These are phyloP conservation scores for Oedothorax gibbosus DNA, from an alignment of 1,140 invertebrate genomes.

Conservation along the genomic window DNA sequence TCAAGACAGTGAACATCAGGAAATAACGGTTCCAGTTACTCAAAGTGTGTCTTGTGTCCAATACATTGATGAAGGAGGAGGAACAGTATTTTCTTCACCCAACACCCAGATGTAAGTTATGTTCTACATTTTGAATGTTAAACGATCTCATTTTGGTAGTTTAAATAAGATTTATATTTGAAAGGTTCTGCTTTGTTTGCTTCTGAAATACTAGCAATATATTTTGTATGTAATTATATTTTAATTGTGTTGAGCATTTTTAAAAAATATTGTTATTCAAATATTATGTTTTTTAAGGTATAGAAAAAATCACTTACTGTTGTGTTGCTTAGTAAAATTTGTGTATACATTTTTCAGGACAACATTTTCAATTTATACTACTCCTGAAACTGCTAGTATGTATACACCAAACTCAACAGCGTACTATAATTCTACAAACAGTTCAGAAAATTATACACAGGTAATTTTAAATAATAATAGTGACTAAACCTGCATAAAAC, in stretches of 20 bases:
- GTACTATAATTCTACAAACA: conserved; percentile 51
- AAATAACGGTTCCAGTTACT: conserved; percentile 40
- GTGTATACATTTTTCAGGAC: conserved; percentile 14
- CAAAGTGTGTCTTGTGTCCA: conserved; percentile 40
- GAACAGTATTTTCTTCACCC: conserved; percentile 36
- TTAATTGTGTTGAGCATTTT: too few species aligned
- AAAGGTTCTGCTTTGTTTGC: too few species aligned
- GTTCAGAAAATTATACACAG: conserved; percentile 48
- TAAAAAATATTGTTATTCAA: not conserved
- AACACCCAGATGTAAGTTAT: conserved; percentile 50
- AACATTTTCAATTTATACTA: conserved; percentile 56
- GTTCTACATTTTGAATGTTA: not conserved
- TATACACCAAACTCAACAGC: conserved; percentile 50
- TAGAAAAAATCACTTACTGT: not conserved
- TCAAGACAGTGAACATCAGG: conserved; percentile 43
- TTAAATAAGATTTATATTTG: too few species aligned
- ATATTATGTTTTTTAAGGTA: not conserved
- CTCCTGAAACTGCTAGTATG: conserved; percentile 50
- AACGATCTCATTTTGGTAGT: too few species aligned
- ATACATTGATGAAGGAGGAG: conserved; percentile 57
- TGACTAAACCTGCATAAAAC: too few species aligned
- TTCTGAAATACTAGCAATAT: too few species aligned
- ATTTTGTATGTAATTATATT: too few species aligned
- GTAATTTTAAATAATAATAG: not conserved
- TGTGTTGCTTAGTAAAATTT: not conserved